Evolutionary conservation across 2,797 vertebrate species (phyloP).

Genomic region (Ispidina lecontei): DNA sequence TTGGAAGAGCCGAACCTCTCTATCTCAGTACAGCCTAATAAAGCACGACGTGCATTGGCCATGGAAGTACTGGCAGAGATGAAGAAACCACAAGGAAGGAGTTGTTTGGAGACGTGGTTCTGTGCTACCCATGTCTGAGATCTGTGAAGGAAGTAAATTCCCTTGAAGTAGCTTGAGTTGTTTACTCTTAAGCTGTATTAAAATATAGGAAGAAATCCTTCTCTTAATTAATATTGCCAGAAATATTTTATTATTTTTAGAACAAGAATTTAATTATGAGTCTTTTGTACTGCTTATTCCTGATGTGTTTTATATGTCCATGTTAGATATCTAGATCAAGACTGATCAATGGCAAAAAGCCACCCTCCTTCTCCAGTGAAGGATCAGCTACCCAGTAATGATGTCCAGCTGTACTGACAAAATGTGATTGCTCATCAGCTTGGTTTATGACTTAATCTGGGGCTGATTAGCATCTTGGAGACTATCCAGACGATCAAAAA

Average conservation of each 20-base stretch:
- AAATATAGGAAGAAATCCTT: neutral
- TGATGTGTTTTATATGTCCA: neutral
- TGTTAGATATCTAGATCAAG: neutral
- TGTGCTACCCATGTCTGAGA: neutral
- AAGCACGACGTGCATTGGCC: too few species aligned
- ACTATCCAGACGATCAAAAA: constrained; percentile 3
- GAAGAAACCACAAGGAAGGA: neutral
- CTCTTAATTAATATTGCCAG: neutral
- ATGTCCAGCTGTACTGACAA: constrained; percentile 53
- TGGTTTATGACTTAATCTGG: constrained; percentile 65
- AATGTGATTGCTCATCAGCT: constrained; percentile 61
- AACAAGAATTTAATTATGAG: neutral
- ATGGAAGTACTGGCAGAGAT: neutral
- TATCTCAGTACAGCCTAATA: too few species aligned
- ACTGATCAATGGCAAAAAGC: neutral
- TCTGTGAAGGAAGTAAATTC: neutral
- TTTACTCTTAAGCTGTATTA: neutral
- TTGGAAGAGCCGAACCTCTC: too few species aligned
- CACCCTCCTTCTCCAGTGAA: neutral
- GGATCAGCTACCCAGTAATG: constrained; percentile 17
- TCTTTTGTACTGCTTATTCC: neutral
- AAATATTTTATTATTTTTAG: neutral
- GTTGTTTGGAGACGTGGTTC: neutral
- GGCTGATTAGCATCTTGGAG: constrained; percentile 63
- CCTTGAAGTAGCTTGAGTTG: neutral